Conservation (phyloP, 2,888 invertebrate genomes). For the Metacarcinus magister region DNA sequence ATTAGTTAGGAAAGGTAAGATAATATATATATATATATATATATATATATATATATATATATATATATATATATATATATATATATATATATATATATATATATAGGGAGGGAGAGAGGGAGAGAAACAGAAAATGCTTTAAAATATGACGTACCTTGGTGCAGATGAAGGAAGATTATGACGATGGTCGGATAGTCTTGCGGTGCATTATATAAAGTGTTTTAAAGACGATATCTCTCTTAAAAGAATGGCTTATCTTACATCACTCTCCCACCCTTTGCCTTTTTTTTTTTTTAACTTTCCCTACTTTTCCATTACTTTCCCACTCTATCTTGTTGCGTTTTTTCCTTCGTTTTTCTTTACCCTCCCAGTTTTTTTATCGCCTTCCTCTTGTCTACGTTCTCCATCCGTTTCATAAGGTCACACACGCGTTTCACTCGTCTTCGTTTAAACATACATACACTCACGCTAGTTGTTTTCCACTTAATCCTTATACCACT, state of each 20-base stretch:
- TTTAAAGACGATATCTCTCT: conserved; percentile 13
- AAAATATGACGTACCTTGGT: neutral
- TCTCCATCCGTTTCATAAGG: neutral
- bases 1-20: too few species aligned
- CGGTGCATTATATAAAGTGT: conserved; percentile 18
- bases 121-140: neutral
- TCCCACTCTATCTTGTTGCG: neutral
- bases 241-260: neutral
- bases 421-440: neutral
- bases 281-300: too few species aligned
- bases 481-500: neutral
- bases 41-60: too few species aligned
- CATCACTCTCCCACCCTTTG: neutral
- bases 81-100: too few species aligned
- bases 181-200: neutral
- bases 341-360: neutral
- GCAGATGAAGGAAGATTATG: neutral
- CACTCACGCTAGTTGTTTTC: neutral
- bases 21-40: too few species aligned
- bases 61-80: too few species aligned
- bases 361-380: neutral
- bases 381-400: neutral
- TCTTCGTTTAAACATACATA: too few species aligned
- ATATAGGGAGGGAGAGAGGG: neutral
- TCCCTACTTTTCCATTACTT: neutral